Evolutionary conservation across 2,113 vertebrate genomes (phyloP), one percentile per base, ranked within the genome.

Genomic region (Cranoglanis bouderius): DNA sequence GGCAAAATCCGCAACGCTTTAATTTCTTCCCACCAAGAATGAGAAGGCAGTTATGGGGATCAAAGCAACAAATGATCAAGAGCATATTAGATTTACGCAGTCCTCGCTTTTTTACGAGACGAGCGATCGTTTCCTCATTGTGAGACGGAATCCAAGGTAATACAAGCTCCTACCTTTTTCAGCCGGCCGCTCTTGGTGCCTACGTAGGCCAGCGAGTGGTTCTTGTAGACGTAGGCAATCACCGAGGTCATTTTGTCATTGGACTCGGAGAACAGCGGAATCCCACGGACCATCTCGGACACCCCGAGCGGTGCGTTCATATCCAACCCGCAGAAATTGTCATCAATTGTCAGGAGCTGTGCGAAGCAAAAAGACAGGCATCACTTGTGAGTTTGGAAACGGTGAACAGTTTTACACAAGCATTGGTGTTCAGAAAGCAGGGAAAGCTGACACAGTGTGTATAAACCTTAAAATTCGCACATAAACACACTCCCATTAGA

Each of bases 271-370:
- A 98, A 98, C 90, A 99, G 96, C 0, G 98, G 97, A 83, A 97
- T 96, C 21, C 98, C 98, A 4, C 95, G 95, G 14, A 99, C 97
- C 98, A 99, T 99, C 94, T 98, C 97, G 0, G 98, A 99, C 89
- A 99, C 98, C 10, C 98, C 98, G 94, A 99, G 90, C 0, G 98
- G 98, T 4, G 98, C 98, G 1, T 99, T 99, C 98, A 99, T 99
- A 96, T 99, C 98, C 93, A 99, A 94, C 91, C 98, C 98, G 86
- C 98, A 99, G 94, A 99, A 99, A 93, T 98, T 97, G 92, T 99
- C 98, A 26, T 98, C 97, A 3, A 99, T 99, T 88, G 97, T 99
- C 93, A 99, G 93, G 89, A 99, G 97, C 98, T 99, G 94, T 7
- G 83, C 3, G 21, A 83, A 0, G 74, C n/a, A 74, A 61, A 90